These are phyloP conservation scores for Tauraco erythrolophus DNA, from an alignment of 2,113 vertebrate genomes.

Conservation along the genomic window DNA sequence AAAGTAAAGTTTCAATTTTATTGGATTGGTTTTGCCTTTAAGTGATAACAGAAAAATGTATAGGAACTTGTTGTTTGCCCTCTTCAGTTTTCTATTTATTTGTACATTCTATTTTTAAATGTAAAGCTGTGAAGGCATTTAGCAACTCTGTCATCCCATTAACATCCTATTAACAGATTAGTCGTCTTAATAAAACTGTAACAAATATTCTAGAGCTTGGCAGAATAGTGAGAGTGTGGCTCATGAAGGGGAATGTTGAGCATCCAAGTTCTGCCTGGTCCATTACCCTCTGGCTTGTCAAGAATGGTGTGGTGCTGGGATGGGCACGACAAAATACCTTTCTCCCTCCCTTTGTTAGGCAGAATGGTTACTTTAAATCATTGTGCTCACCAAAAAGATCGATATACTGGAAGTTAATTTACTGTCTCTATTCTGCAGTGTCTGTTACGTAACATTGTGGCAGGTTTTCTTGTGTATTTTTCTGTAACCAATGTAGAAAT, in stretches of 20 bases:
- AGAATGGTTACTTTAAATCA: background rate
- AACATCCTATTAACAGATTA: background rate
- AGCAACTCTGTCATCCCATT: background rate
- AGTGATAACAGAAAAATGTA: background rate
- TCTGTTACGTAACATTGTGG: accelerated
- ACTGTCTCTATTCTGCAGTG: background rate
- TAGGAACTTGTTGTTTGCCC: background rate
- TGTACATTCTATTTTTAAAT: background rate
- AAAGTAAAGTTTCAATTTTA: background rate
- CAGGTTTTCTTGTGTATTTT: background rate
- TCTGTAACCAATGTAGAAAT: background rate
- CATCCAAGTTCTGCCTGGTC: background rate
- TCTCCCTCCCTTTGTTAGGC: background rate
- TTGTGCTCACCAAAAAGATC: background rate
- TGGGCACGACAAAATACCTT: background rate
- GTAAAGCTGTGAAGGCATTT: background rate
- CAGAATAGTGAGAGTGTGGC: background rate
- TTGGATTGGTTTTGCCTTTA: background rate
- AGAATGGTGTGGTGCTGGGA: background rate
- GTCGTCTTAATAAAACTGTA: background rate
- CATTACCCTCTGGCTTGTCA: background rate
- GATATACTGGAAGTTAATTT: background rate
- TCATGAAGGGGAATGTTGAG: background rate
- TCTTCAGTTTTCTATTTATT: background rate
- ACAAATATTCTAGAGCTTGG: background rate